Percentiles rank a stretch among this genome's conserved stretches.
Evolutionary conservation across 2,888 invertebrate genomes (phyloP).

Genomic region (Artemia sinica): DNA sequence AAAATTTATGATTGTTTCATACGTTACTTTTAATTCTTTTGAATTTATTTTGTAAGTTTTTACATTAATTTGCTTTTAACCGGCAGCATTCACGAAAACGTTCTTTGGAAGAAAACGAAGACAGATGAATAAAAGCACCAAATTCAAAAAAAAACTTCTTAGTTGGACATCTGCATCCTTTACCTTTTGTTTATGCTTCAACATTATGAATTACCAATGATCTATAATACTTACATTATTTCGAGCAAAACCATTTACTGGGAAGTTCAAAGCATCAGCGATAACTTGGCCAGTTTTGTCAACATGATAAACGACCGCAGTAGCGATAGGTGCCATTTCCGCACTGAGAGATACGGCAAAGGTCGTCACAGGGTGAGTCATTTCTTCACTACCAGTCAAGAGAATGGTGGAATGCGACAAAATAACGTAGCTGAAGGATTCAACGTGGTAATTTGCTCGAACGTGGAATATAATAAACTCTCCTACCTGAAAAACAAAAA

Average conservation of each 20-base stretch:
- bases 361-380: slow-evolving; percentile 57
- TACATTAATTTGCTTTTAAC: no score
- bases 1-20: no score
- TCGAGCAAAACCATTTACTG: slow-evolving; percentile 80
- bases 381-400: slow-evolving; percentile 62
- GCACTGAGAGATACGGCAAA: slow-evolving; percentile 63
- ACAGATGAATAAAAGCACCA: neutral
- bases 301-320: slow-evolving; percentile 71
- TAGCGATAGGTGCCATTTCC: slow-evolving; percentile 82
- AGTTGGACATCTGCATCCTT: no score
- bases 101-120: neutral
- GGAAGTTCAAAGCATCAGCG: slow-evolving; percentile 85
- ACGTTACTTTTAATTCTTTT: no score
- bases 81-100: no score
- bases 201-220: neutral
- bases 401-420: slow-evolving; percentile 82
- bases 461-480: slow-evolving; percentile 89
- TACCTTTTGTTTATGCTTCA: no score
- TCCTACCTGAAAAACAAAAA: slow-evolving; percentile 48
- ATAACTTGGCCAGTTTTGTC: slow-evolving; percentile 61
- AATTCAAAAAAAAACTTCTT: neutral
- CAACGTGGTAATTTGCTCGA: slow-evolving; percentile 71
- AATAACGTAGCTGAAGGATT: slow-evolving; percentile 72
- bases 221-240: slow-evolving; percentile 48
- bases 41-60: no score